Evolutionary conservation across 2,797 vertebrate genomes (phyloP).

Genomic region (Yasuhikotakia modesta): DNA sequence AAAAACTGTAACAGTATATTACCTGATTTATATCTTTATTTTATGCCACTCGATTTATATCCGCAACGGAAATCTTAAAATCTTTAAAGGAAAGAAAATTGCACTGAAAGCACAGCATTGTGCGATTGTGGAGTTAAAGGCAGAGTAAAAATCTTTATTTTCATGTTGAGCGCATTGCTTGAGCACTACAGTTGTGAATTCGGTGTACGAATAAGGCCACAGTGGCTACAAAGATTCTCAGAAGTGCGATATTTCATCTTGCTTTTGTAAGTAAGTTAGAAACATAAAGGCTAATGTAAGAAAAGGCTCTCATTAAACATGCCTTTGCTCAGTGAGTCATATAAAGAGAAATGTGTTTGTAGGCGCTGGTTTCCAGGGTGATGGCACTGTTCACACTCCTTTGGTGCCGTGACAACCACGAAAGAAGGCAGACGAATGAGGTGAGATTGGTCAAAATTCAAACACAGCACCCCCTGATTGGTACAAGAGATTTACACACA

Average conservation of each 20-base stretch:
- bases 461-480: conserved; percentile 48
- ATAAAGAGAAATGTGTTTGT: conserved; percentile 65
- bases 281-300: conserved; percentile 16
- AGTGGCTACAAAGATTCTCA: background rate
- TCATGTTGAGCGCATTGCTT: background rate
- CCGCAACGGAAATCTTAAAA: too few relatives aligned
- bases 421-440: conserved; percentile 59
- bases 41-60: too few relatives aligned
- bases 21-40: too few relatives aligned
- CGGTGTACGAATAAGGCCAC: background rate
- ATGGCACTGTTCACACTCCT: conserved; percentile 65
- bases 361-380: conserved; percentile 71
- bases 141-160: background rate
- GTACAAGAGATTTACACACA: conserved; percentile 41
- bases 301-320: conserved; percentile 45
- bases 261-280: conserved; percentile 2
- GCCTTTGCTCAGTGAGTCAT: conserved; percentile 36
- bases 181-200: background rate
- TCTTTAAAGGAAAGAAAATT: too few relatives aligned
- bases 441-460: conserved; percentile 62
- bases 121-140: too few relatives aligned
- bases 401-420: conserved; percentile 71
- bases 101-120: too few relatives aligned
- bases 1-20: background rate
- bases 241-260: background rate